These are phyloP conservation scores for Gymnoscopelus braueri DNA, from an alignment of 2,797 vertebrate species.

Conservation along the genomic window DNA sequence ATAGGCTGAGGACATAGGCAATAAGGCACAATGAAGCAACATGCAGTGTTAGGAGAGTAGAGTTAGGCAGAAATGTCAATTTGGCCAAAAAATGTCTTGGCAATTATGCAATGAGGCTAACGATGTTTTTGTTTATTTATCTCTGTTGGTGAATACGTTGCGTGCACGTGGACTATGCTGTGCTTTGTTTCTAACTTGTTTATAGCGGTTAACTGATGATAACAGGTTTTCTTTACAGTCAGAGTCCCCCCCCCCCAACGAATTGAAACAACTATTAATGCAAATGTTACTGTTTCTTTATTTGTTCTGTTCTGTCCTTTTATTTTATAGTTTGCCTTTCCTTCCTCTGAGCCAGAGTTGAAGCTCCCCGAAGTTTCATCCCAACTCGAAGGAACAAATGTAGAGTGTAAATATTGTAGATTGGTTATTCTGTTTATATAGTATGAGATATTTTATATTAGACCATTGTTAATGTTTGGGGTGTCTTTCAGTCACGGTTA, in stretches of 20 bases:
- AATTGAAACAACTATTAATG: not conserved
- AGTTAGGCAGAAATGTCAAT: no score
- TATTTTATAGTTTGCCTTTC: conserved; percentile 6
- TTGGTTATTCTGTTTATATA: conserved; percentile 75
- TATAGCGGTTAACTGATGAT: conserved; percentile 62
- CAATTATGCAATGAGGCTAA: no score
- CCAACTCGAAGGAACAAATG: conserved; percentile 31
- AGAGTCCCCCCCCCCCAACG: conserved; percentile 3
- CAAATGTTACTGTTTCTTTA: not conserved
- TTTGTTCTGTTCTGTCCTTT: no score
- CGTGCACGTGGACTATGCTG: conserved; percentile 11
- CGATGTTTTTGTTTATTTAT: conserved; percentile 60
- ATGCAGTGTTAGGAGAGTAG: no score
- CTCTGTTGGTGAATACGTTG: conserved; percentile 43
- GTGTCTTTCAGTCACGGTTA: not conserved
- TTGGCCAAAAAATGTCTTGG: no score
- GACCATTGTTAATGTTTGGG: conserved; percentile 58
- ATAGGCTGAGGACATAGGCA: no score
- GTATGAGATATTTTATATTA: conserved; percentile 81
- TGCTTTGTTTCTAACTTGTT: conserved; percentile 63
- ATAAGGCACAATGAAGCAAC: no score
- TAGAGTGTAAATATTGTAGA: conserved; percentile 83
- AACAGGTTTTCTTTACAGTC: conserved; percentile 39
- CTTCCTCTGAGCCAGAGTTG: conserved; percentile 20
- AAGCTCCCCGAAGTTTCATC: not conserved